Conservation (phyloP, 2,888 invertebrate genomes). For the Scaptomyza cyrtandrae region DNA sequence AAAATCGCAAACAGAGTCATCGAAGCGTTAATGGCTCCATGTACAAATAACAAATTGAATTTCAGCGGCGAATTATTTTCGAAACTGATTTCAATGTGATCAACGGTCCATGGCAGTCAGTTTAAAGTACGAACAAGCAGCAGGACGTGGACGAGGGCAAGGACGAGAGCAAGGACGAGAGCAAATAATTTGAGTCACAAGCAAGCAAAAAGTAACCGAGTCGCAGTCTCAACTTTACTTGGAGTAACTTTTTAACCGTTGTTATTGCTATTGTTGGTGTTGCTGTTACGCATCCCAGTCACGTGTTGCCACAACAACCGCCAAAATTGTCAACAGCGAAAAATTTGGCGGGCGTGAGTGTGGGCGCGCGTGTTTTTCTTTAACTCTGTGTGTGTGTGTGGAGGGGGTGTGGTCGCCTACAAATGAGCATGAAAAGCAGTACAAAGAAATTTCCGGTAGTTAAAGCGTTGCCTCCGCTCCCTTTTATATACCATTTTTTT, state of each 20-base stretch:
- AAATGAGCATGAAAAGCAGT: conserved; percentile 73
- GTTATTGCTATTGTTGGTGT: conserved; percentile 11
- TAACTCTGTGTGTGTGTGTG: conserved; percentile 21
- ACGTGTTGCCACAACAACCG: conserved; percentile 79
- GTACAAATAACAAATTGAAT: conserved; percentile 80
- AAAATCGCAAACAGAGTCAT: conserved; percentile 63
- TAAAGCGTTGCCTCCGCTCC: conserved; percentile 67
- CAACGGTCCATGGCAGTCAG: conserved; percentile 65
- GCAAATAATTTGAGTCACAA: conserved; percentile 48
- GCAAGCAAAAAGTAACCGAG: conserved; percentile 41
- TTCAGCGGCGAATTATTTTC: conserved; percentile 74
- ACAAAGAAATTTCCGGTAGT: conserved; percentile 80
- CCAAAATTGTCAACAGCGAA: conserved; percentile 80
- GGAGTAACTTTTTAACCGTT: conserved; percentile 52
- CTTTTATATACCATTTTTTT: conserved; percentile 27
- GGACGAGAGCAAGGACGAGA: conserved; percentile 16
- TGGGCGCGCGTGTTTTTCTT: conserved; percentile 47
- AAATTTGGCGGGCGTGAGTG: conserved; percentile 78
- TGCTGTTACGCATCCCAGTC: conserved; percentile 73
- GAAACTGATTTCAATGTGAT: conserved; percentile 80
- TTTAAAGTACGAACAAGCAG: conserved; percentile 56
- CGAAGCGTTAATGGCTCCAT: conserved; percentile 70
- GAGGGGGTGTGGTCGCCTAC: conserved; percentile 52
- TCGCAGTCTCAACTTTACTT: conserved; percentile 39
- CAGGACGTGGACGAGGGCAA: conserved; percentile 4